These are phyloP conservation scores for Tychaedon coryphoeus DNA, from an alignment of 2,113 vertebrate genomes.

Conservation along the genomic window DNA sequence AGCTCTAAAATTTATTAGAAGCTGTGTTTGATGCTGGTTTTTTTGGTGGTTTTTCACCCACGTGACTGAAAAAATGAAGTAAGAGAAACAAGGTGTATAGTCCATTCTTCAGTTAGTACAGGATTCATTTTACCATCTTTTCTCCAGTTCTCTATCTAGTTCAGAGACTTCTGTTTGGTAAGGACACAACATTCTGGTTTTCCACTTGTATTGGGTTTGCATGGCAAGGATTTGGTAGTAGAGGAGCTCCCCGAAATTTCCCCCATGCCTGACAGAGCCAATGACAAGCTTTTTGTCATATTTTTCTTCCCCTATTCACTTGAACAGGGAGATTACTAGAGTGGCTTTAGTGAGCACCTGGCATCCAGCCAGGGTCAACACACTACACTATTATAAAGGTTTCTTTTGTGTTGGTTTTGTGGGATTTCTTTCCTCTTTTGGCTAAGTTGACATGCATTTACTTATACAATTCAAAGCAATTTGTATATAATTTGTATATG, in stretches of 20 bases:
- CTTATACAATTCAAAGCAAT: neutral
- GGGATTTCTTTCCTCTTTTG: neutral
- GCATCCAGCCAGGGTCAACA: neutral
- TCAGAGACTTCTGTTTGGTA: neutral
- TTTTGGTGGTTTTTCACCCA: neutral
- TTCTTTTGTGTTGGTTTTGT: neutral
- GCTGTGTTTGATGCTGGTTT: neutral
- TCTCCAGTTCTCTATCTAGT: neutral
- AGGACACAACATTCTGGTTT: neutral
- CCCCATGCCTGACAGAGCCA: accelerated
- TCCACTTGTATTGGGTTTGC: neutral
- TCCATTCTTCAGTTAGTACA: neutral
- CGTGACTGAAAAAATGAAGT: neutral
- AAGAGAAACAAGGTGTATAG: neutral
- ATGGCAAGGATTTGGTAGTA: neutral
- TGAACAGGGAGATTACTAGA: neutral
- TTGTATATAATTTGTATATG: neutral
- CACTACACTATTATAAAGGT: neutral
- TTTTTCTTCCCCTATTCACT: neutral
- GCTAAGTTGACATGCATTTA: neutral
- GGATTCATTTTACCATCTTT: neutral
- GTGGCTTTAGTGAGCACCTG: neutral
- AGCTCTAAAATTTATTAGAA: neutral
- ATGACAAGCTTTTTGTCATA: neutral
- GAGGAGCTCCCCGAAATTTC: neutral